Evolutionary conservation across 2,113 vertebrate species (phyloP).

Genomic region (Mobula hypostoma): DNA sequence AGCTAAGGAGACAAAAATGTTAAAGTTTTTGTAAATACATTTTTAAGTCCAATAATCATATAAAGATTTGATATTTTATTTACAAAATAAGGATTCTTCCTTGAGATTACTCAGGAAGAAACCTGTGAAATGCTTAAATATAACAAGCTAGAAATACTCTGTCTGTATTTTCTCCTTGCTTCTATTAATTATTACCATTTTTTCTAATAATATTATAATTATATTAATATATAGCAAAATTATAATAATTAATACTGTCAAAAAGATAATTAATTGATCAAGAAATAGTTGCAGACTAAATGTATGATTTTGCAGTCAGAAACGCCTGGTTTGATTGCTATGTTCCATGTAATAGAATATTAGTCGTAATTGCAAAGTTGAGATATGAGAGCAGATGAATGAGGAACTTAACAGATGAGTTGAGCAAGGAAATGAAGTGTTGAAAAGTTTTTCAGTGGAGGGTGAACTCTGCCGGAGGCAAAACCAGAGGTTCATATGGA

Average conservation of each 20-base stretch:
- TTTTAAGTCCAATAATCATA: slow-evolving; percentile 1
- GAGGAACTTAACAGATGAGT: too few relatives aligned
- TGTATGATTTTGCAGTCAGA: neutral
- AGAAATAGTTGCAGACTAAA: neutral
- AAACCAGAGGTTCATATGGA: too few relatives aligned
- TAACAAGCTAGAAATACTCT: neutral
- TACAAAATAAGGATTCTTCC: neutral
- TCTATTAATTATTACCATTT: neutral
- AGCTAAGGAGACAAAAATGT: neutral
- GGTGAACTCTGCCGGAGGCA: too few relatives aligned
- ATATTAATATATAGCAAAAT: too few relatives aligned
- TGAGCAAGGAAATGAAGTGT: too few relatives aligned
- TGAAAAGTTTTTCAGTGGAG: too few relatives aligned
- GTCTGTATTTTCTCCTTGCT: neutral
- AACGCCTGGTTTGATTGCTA: neutral
- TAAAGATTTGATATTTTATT: neutral
- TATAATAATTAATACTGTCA: too few relatives aligned
- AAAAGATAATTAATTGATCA: neutral
- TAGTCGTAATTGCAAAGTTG: too few relatives aligned
- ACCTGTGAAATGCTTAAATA: neutral
- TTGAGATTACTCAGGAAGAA: neutral
- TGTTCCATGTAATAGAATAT: neutral
- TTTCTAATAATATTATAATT: neutral
- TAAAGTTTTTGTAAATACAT: neutral
- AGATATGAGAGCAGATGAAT: too few relatives aligned